phyloP scores from a whole-genome alignment of 2,113 vertebrate species.

The Xenopus tropicalis region UCB_Xtro_10.0 CM004443.2:172365501-172366000 shows the following conservation, averaged over 20 bases:
- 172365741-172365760: constrained; percentile 74
- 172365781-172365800: constrained; percentile 71
- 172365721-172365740: constrained; percentile 21
- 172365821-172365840: constrained; percentile 99
- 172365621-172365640: constrained; percentile 81
- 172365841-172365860: constrained; percentile 96
- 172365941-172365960: neutral
- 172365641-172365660: constrained; percentile 72
- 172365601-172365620: constrained; percentile 98
- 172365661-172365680: constrained; percentile 68
- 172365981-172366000: no score
- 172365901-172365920: constrained; percentile 37
- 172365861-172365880: constrained; percentile 81
- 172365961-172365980: neutral
- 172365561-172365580: constrained; percentile 49
- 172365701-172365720: constrained; percentile 4
- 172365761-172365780: constrained; percentile 90
- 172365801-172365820: constrained; percentile 70
- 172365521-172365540: constrained; percentile 49
- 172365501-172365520: no score
- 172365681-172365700: constrained; percentile 21
- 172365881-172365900: constrained; percentile 72
- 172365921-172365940: constrained; percentile 1
- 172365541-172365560: constrained; percentile 64
- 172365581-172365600: constrained; percentile 53